phyloP scores from a whole-genome alignment of 2,888 invertebrate species.

The Blomia tropicalis region DNA sequence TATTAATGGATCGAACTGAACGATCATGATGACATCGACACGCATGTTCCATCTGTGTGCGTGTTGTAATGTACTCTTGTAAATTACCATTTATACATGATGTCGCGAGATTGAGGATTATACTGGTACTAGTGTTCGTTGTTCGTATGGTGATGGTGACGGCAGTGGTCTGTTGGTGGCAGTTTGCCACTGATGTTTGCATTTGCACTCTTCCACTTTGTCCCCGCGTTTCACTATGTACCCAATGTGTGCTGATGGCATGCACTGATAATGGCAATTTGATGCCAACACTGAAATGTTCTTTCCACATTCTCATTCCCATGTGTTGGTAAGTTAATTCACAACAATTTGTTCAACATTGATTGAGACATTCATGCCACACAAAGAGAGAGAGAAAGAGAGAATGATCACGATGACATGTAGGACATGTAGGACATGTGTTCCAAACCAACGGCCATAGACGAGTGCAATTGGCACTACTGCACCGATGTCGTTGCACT shows the following conservation, averaged over 20 bases:
- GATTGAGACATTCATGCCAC: slow-evolving; percentile 5
- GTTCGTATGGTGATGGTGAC: neutral
- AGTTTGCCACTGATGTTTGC: neutral
- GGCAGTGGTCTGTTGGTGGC: slow-evolving; percentile 10
- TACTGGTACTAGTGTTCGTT: neutral
- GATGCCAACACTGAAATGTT: too few species aligned
- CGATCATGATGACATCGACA: neutral
- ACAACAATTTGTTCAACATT: slow-evolving; percentile 6
- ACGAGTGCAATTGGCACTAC: slow-evolving; percentile 12
- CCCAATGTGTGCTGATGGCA: slow-evolving; percentile 14
- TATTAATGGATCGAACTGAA: neutral
- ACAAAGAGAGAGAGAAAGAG: too few species aligned
- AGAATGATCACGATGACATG: neutral
- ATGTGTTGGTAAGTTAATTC: neutral
- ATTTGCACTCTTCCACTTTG: too few species aligned
- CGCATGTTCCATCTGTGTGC: neutral
- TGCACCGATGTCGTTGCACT: too few species aligned
- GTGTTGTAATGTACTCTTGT: slow-evolving; percentile 1
- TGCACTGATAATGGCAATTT: slow-evolving; percentile 15
- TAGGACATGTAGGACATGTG: neutral
- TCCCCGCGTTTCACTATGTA: too few species aligned
- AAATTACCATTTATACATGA: slow-evolving; percentile 2
- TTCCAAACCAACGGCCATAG: neutral
- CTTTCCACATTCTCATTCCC: too few species aligned
- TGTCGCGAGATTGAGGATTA: slow-evolving; percentile 11